A percentile compares a stretch with the other conserved stretches of the same genome.
These are phyloP conservation scores for Anguilla anguilla DNA, from an alignment of 2,797 vertebrate genomes.

Conservation along the genomic window DNA sequence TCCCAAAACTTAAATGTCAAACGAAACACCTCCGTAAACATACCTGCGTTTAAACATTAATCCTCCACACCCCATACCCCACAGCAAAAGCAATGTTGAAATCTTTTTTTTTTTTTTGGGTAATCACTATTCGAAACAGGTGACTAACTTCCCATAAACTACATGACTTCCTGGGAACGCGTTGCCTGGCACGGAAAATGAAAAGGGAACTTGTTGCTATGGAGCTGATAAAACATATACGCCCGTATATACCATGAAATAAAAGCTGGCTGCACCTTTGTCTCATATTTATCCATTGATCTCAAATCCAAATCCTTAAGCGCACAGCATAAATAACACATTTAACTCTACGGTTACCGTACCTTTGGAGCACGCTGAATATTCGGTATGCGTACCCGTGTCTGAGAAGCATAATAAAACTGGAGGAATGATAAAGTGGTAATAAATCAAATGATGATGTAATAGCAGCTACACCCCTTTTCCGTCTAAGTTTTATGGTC, in stretches of 20 bases:
- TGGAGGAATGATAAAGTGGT: background rate
- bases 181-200: background rate
- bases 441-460: background rate
- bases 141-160: background rate
- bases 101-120: background rate
- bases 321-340: too few relatives aligned
- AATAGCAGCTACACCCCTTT: conserved; percentile 19
- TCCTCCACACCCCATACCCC: background rate
- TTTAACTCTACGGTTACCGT: too few relatives aligned
- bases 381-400: background rate
- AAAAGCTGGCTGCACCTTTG: too few relatives aligned
- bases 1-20: conserved; percentile 4
- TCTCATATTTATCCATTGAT: too few relatives aligned
- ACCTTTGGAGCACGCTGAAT: too few relatives aligned
- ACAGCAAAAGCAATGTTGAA: background rate
- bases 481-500: background rate
- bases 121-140: background rate
- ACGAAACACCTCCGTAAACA: background rate
- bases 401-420: background rate
- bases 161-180: background rate
- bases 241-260: too few relatives aligned
- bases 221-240: too few relatives aligned
- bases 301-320: too few relatives aligned
- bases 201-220: background rate
- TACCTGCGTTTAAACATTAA: conserved; percentile 12